Conservation (phyloP, 2,113 vertebrate genomes). For the Melozone crissalis region DNA sequence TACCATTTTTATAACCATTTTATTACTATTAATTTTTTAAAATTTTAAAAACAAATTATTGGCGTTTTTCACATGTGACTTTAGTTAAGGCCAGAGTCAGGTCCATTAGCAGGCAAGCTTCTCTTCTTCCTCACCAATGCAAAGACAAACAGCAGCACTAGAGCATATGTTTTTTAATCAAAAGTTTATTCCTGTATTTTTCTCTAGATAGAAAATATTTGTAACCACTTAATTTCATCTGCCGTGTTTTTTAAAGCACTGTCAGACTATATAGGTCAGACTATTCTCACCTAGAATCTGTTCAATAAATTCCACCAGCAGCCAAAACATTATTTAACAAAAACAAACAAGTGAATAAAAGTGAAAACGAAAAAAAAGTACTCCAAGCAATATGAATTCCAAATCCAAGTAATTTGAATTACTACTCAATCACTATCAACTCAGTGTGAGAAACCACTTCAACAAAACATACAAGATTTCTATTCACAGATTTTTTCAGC, state of each 20-base stretch:
- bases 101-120: not conserved
- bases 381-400: not conserved
- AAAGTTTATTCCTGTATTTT: not conserved
- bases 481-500: not conserved
- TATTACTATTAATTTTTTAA: too few relatives aligned
- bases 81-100: not conserved
- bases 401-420: not conserved
- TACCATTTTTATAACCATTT: too few relatives aligned
- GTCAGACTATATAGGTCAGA: not conserved
- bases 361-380: not conserved
- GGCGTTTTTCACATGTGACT: not conserved
- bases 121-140: not conserved
- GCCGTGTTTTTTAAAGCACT: not conserved
- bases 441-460: not conserved
- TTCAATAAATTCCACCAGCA: not conserved
- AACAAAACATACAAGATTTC: not conserved
- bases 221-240: not conserved
- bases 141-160: not conserved
- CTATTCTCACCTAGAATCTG: not conserved
- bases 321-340: not conserved
- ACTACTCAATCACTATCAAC: not conserved
- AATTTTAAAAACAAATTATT: too few relatives aligned
- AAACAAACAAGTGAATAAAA: not conserved
- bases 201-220: not conserved
- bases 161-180: not conserved